These are phyloP conservation scores for Sarcophaga peregrina DNA, from an alignment of 1,140 invertebrate species.

Conservation along the genomic window DNA sequence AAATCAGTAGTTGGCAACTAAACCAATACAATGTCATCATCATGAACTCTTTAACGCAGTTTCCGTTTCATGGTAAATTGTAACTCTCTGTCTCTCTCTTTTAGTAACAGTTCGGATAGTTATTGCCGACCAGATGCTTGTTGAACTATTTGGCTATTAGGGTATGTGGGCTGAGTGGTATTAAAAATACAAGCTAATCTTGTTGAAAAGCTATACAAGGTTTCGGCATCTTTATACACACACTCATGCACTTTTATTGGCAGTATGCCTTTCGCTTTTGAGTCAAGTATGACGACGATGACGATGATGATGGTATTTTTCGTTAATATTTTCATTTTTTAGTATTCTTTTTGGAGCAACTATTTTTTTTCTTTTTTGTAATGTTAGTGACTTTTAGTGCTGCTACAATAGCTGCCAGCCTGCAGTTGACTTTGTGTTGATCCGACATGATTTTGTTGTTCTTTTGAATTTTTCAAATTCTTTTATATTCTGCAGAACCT, in stretches of 20 bases:
- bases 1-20: slow-evolving; percentile 17
- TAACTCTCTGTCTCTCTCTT: too few species aligned
- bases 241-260: too few species aligned
- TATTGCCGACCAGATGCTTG: too few species aligned
- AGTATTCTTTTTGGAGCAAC: neutral
- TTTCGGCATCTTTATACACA: neutral
- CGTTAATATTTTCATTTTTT: neutral
- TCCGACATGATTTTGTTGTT: neutral
- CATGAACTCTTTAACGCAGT: slow-evolving; percentile 14
- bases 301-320: neutral
- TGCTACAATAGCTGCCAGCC: neutral
- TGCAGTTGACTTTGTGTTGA: slow-evolving; percentile 16
- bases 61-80: slow-evolving; percentile 19
- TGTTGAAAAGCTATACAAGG: neutral
- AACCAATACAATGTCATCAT: slow-evolving; percentile 13
- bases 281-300: neutral
- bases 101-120: neutral
- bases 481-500: neutral
- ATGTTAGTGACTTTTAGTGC: slow-evolving; percentile 2
- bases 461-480: neutral
- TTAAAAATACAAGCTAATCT: neutral
- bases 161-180: too few species aligned
- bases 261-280: neutral
- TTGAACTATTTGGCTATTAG: too few species aligned
- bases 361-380: neutral